These are phyloP conservation scores for Tyrannus savana DNA, from an alignment of 2,113 vertebrate genomes.

Conservation along the genomic window DNA sequence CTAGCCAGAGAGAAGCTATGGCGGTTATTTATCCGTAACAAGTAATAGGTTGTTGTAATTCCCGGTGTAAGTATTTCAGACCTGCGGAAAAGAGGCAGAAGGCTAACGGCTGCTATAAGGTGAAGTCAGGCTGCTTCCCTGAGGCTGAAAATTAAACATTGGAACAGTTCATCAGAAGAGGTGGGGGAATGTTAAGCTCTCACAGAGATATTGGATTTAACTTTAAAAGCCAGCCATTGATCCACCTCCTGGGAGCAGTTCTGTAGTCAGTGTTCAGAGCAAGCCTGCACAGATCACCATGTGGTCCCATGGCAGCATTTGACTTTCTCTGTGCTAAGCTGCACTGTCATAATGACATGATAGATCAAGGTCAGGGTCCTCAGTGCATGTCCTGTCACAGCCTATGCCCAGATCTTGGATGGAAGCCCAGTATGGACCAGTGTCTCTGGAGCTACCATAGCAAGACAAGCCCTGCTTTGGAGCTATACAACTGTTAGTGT, in stretches of 20 bases:
- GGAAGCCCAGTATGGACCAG: rapidly evolving
- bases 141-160: not conserved
- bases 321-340: not conserved
- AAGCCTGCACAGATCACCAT: not conserved
- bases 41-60: not conserved
- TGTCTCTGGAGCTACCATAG: not conserved
- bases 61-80: not conserved
- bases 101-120: not conserved
- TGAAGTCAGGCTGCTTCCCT: not conserved
- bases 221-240: slow-evolving; percentile 17
- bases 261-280: not conserved
- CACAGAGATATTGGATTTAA: not conserved
- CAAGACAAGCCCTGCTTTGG: not conserved
- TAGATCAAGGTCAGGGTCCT: not conserved
- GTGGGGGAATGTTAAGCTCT: not conserved
- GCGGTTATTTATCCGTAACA: not conserved
- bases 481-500: not conserved
- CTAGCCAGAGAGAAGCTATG: not conserved
- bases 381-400: not conserved
- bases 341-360: not conserved
- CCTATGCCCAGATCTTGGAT: not conserved
- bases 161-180: not conserved
- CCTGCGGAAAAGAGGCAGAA: not conserved
- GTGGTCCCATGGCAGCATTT: not conserved
- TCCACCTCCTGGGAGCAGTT: not conserved